phyloP scores from a whole-genome alignment of 2,113 vertebrate genomes.

The Pyrgilauda ruficollis region DNA sequence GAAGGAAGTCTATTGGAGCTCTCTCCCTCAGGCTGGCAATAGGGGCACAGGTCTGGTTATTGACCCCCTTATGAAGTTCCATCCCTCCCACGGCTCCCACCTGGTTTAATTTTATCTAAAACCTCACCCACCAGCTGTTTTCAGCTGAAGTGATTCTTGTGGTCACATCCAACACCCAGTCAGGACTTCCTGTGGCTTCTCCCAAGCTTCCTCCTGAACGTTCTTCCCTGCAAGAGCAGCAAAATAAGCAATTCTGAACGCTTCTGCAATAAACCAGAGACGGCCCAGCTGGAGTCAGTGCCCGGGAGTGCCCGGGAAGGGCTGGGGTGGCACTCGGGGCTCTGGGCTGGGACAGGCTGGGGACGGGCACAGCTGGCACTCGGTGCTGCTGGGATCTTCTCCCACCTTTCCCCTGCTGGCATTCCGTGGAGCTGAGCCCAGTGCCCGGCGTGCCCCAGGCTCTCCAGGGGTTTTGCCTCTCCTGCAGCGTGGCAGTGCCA shows the following conservation, averaged over 20 bases:
- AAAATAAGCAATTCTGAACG: neutral
- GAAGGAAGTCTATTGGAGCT: neutral
- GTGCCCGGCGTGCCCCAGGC: rapidly evolving
- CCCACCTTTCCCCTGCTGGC: neutral
- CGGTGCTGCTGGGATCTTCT: rapidly evolving
- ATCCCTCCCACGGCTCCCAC: neutral
- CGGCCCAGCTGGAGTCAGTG: neutral
- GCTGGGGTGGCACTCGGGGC: neutral
- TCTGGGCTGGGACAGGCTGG: neutral
- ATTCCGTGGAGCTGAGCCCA: rapidly evolving
- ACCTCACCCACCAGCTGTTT: neutral
- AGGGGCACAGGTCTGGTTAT: neutral
- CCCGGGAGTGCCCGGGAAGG: neutral
- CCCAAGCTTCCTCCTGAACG: neutral
- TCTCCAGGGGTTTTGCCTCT: neutral
- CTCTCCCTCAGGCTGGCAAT: neutral
- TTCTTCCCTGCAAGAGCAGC: neutral
- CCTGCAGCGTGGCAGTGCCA: neutral
- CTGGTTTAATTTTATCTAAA: neutral
- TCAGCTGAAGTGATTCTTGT: neutral
- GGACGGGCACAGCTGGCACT: neutral
- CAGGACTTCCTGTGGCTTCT: neutral
- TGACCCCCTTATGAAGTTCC: neutral
- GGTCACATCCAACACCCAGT: neutral
- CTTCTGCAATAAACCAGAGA: neutral